Evolutionary conservation across 2,797 vertebrate genomes (phyloP).

Genomic region (Amphiprion clarkii): DNA sequence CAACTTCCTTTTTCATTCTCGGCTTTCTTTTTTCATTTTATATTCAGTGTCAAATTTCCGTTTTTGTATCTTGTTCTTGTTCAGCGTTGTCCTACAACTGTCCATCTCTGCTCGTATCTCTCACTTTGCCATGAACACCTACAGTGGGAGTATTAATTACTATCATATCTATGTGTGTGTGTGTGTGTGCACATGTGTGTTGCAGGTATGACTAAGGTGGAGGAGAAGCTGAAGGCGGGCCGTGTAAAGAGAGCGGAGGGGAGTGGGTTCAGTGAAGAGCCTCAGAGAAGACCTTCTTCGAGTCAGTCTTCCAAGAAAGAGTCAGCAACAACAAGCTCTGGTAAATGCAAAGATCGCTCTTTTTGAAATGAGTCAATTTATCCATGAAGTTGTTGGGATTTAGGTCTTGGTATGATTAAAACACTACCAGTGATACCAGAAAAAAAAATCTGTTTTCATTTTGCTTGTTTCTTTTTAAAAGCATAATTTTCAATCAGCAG

Average conservation of each 20-base stretch:
- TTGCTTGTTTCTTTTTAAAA: too few relatives aligned
- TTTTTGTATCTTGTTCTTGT: slow-evolving; percentile 40
- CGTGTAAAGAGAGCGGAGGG: slow-evolving; percentile 90
- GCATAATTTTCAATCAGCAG: too few relatives aligned
- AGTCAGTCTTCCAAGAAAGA: slow-evolving; percentile 86
- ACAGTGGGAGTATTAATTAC: slow-evolving; percentile 33
- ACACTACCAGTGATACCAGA: too few relatives aligned
- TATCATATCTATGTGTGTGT: slow-evolving; percentile 3
- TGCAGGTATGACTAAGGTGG: slow-evolving; percentile 93
- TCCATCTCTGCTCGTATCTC: slow-evolving; percentile 8
- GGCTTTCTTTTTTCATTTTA: slow-evolving; percentile 10
- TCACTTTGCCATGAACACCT: slow-evolving; percentile 37
- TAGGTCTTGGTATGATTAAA: neutral
- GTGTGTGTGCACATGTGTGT: slow-evolving; percentile 27
- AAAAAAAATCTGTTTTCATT: too few relatives aligned
- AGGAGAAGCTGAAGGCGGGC: slow-evolving; percentile 94
- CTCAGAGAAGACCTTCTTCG: slow-evolving; percentile 85
- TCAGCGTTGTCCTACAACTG: slow-evolving; percentile 49
- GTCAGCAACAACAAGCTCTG: slow-evolving; percentile 66
- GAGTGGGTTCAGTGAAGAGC: slow-evolving; percentile 81
- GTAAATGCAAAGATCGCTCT: slow-evolving; percentile 41
- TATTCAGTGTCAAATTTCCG: slow-evolving; percentile 35
- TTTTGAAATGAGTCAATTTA: neutral
- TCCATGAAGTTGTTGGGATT: neutral
- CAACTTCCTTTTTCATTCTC: slow-evolving; percentile 18